Conservation (phyloP, 2,797 vertebrate genomes). For the Myotis daubentonii region DNA sequence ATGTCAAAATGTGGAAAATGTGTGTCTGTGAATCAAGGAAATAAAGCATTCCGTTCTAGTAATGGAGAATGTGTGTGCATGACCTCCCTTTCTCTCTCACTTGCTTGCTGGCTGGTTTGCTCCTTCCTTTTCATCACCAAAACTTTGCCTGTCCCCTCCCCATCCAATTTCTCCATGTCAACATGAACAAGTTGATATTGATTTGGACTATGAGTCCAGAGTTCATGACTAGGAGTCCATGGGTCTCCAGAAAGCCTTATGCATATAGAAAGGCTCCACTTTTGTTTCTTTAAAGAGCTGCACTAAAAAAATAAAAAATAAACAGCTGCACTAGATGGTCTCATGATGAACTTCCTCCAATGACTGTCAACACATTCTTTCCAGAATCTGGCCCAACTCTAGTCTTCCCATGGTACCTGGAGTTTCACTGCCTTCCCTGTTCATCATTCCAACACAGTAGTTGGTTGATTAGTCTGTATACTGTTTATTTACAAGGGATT, state of each 20-base stretch:
- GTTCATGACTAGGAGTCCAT: not conserved
- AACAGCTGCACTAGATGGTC: not conserved
- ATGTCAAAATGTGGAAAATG: slow-evolving; percentile 8
- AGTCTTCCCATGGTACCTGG: slow-evolving; percentile 18
- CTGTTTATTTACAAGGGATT: slow-evolving; percentile 22
- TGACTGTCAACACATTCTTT: slow-evolving; percentile 48
- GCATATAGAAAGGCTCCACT: not conserved
- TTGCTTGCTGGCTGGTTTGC: not conserved
- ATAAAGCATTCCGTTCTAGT: not conserved
- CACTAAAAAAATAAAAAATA: not conserved
- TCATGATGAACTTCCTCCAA: slow-evolving; percentile 21
- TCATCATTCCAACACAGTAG: not conserved
- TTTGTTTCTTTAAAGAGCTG: not conserved
- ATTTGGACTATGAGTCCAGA: not conserved
- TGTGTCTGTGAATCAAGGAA: not conserved
- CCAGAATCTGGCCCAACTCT: slow-evolving; percentile 32
- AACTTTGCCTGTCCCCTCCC: not conserved
- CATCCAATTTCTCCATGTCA: slow-evolving; percentile 7
- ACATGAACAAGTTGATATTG: not conserved
- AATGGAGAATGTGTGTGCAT: not conserved
- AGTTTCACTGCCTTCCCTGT: not conserved
- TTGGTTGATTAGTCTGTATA: not conserved
- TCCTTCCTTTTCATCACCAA: not conserved
- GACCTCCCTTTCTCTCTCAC: not conserved
- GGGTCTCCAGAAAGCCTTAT: slow-evolving; percentile 43